phyloP scores from a whole-genome alignment of 2,888 invertebrate genomes.

The Lottia scabra region DNA sequence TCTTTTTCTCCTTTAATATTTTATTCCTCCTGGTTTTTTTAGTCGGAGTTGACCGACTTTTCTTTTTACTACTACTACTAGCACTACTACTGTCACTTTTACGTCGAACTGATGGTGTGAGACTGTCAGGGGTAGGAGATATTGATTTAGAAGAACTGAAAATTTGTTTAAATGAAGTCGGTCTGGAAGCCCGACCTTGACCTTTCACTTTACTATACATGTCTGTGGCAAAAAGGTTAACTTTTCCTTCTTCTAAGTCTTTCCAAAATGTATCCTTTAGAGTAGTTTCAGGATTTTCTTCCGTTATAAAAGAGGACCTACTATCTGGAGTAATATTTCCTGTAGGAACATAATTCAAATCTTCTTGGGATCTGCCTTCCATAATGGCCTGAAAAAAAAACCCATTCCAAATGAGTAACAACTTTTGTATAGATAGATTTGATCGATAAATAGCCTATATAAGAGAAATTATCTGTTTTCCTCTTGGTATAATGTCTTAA shows the following conservation, averaged over 20 bases:
- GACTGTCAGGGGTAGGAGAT: neutral
- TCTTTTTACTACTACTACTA: conserved; percentile 18
- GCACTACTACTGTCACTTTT: neutral
- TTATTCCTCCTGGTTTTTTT: conserved; percentile 12
- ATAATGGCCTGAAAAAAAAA: conserved; percentile 36
- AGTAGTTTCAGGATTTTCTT: conserved; percentile 34
- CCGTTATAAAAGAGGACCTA: conserved; percentile 9
- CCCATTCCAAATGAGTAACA: too few relatives aligned
- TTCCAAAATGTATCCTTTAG: conserved; percentile 67
- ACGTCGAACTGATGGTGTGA: neutral
- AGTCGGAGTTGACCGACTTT: conserved; percentile 6
- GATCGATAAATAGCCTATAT: too few relatives aligned
- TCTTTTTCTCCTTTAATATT: conserved; percentile 9
- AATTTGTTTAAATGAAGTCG: conserved; percentile 31
- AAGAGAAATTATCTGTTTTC: too few relatives aligned
- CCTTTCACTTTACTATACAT: conserved; percentile 69
- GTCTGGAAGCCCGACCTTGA: conserved; percentile 46
- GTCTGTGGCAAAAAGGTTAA: conserved; percentile 65
- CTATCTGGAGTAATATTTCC: conserved; percentile 11
- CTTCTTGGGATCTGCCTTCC: conserved; percentile 37
- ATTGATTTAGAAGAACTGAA: conserved; percentile 8
- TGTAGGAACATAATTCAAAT: conserved; percentile 20
- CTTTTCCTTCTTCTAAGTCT: conserved; percentile 65
- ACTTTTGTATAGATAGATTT: too few relatives aligned
- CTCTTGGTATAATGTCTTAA: too few relatives aligned